Conservation (phyloP, 53 echinoderm and acorn worm genomes). For the Glandiceps talaboti region DNA sequence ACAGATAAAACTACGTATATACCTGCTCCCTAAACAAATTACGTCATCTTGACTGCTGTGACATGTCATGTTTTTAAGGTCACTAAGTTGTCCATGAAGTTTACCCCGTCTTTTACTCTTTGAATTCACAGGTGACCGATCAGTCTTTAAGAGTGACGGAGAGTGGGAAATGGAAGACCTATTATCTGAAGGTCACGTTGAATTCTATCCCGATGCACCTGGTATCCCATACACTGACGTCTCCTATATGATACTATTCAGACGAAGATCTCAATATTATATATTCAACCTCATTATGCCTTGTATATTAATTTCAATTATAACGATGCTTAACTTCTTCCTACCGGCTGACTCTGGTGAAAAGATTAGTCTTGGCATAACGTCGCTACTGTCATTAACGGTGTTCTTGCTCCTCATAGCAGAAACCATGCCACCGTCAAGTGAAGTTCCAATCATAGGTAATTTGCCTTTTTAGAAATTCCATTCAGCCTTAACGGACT, state of each 20-base stretch:
- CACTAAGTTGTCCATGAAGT: no score
- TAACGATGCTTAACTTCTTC: conserved; percentile 70
- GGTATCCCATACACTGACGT: conserved; percentile 69
- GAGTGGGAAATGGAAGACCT: conserved; percentile 92
- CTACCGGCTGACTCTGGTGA: conserved; percentile 96
- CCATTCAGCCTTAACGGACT: no score
- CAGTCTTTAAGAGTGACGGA: conserved; percentile 74
- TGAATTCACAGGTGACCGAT: conserved; percentile 56
- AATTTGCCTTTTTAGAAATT: no score
- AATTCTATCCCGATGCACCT: conserved; percentile 66
- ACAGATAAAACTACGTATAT: no score
- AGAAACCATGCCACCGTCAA: conserved; percentile 98
- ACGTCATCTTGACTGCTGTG: no score
- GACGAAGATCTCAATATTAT: conserved; percentile 67
- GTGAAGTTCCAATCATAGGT: conserved; percentile 95
- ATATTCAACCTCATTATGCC: conserved; percentile 82
- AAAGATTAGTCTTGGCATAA: conserved; percentile 88
- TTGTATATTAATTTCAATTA: conserved; percentile 62
- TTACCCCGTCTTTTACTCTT: no score
- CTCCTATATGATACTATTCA: conserved; percentile 52
- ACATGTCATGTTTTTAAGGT: no score
- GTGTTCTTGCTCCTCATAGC: conserved; percentile 92
- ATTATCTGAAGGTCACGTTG: conserved; percentile 13
- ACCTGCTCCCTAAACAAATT: no score
- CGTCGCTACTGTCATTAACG: conserved; percentile 81